A percentile compares a stretch with the other conserved stretches of the same genome.
Conservation (phyloP, 1,140 invertebrate genomes). For the Andricus grossulariae region DNA sequence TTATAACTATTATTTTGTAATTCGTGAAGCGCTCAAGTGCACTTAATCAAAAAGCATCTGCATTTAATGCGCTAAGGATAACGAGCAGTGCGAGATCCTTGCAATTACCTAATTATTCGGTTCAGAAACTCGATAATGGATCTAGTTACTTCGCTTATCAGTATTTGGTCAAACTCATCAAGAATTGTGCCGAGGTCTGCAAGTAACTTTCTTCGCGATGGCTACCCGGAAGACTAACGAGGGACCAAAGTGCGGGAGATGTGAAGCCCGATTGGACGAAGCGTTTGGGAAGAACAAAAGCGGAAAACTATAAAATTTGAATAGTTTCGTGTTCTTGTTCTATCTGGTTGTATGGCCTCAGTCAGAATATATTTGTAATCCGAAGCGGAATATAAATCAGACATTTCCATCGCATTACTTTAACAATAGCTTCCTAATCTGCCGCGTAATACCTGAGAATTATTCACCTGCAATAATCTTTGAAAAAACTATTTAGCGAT, state of each 20-base stretch:
- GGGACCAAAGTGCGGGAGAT: conserved; percentile 16
- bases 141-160: conserved; percentile 51
- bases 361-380: conserved; percentile 11
- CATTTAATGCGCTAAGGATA: too few species aligned
- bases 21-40: too few species aligned
- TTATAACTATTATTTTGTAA: too few species aligned
- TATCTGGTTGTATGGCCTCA: background rate
- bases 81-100: too few species aligned
- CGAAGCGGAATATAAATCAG: background rate
- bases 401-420: background rate
- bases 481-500: too few species aligned
- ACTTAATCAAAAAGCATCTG: too few species aligned
- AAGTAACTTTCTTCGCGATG: conserved; percentile 43
- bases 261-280: conserved; percentile 2
- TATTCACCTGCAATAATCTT: background rate
- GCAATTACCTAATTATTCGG: too few species aligned
- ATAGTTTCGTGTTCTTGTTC: conserved; percentile 33
- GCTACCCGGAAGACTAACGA: conserved; percentile 42
- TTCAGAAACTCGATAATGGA: conserved; percentile 31
- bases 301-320: conserved; percentile 47
- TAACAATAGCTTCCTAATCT: conserved; percentile 1
- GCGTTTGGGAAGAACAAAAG: conserved; percentile 19
- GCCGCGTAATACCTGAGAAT: background rate
- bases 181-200: conserved; percentile 41
- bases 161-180: conserved; percentile 39